These are phyloP conservation scores for Polyodon spathula DNA, from an alignment of 2,113 vertebrate species.

Conservation along the genomic window DNA sequence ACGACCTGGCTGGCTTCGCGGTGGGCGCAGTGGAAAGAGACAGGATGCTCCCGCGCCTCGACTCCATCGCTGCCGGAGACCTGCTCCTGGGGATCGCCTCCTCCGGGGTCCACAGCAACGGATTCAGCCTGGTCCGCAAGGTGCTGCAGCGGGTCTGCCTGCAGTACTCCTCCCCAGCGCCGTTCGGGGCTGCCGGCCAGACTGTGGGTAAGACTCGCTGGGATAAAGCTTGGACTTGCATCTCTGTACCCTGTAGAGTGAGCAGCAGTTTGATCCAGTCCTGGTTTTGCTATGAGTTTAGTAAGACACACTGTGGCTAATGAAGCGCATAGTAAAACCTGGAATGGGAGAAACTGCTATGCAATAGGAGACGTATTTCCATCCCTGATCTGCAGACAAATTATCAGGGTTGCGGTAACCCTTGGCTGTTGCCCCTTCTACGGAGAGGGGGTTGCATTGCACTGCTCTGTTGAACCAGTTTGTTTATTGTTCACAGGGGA, in stretches of 20 bases:
- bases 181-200: conserved; percentile 50
- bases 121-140: conserved; percentile 86
- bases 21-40: conserved; percentile 79
- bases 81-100: conserved; percentile 76
- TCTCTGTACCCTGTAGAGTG: neutral
- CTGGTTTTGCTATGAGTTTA: too few species aligned
- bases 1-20: conserved; percentile 88
- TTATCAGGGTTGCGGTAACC: neutral
- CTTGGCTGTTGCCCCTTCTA: neutral
- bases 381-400: neutral
- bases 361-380: too few species aligned
- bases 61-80: conserved; percentile 67
- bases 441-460: too few species aligned
- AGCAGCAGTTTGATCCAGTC: neutral
- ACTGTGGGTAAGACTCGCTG: conserved; percentile 62
- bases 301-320: too few species aligned
- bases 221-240: neutral
- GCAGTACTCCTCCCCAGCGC: conserved; percentile 61
- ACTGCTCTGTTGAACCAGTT: neutral
- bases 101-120: conserved; percentile 92
- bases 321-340: too few species aligned
- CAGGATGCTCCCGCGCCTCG: conserved; percentile 68
- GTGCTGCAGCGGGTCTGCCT: conserved; percentile 65
- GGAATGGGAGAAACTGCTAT: too few species aligned
- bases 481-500: conserved; percentile 58